Evolutionary conservation across 92 coral and sea anemone genomes (phyloP).

Genomic region (Metridium senile): DNA sequence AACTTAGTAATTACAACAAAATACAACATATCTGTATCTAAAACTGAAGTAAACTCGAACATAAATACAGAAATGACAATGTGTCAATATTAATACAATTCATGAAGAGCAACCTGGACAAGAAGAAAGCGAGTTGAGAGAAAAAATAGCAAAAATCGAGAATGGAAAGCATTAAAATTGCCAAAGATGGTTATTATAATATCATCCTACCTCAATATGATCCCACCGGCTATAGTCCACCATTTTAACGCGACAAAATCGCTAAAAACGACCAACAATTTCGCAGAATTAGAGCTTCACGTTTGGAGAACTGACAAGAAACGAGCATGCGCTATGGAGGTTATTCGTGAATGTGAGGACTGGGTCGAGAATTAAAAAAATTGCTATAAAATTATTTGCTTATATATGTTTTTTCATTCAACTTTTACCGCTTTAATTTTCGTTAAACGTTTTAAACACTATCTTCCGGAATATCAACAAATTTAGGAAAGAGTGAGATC

Average conservation of each 20-base stretch:
- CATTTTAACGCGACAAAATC: conserved; percentile 55
- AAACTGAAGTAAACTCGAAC: too few species aligned
- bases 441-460: too few species aligned
- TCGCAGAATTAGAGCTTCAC: not conserved
- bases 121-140: not conserved
- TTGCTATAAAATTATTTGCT: not conserved
- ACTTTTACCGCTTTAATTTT: too few species aligned
- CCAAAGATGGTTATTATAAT: not conserved
- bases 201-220: conserved; percentile 81
- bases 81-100: too few species aligned
- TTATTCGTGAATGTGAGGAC: not conserved
- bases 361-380: not conserved
- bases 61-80: too few species aligned
- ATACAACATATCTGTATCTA: too few species aligned
- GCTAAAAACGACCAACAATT: not conserved
- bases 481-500: too few species aligned
- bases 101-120: not conserved
- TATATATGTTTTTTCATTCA: not conserved
- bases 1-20: too few species aligned
- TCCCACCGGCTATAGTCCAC: conserved; percentile 99
- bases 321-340: conserved; percentile 19
- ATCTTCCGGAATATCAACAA: too few species aligned
- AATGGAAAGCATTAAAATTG: too few species aligned
- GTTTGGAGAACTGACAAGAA: not conserved
- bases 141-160: not conserved